Conservation (phyloP, 2,888 invertebrate genomes). For the Athrips mouffetella region DNA sequence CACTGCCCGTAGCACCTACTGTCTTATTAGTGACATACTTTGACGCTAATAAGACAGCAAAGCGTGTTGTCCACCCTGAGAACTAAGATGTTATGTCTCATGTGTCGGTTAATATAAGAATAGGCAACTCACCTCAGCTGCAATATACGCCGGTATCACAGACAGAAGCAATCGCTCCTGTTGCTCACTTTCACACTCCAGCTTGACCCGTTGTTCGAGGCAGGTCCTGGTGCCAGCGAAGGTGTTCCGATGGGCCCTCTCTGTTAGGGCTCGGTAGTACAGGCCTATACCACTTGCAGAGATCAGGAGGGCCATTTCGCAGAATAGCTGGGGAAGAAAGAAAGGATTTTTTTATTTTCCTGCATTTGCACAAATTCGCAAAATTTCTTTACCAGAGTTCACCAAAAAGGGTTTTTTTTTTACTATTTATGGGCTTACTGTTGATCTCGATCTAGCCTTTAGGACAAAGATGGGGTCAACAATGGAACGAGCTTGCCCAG, state of each 20-base stretch:
- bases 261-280: slow-evolving; percentile 93
- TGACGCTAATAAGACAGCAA: too few species aligned
- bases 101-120: not conserved
- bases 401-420: too few species aligned
- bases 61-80: too few species aligned
- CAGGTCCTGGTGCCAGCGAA: slow-evolving; percentile 94
- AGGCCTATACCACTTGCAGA: slow-evolving; percentile 90
- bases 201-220: slow-evolving; percentile 93
- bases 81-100: not conserved
- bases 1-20: too few species aligned
- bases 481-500: too few species aligned
- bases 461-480: too few species aligned
- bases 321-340: slow-evolving; percentile 80
- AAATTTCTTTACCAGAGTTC: too few species aligned
- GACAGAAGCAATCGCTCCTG: slow-evolving; percentile 94
- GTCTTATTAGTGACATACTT: too few species aligned
- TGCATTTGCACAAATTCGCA: too few species aligned
- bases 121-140: slow-evolving; percentile 88
- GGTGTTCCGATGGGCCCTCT: slow-evolving; percentile 90
- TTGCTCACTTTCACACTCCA: slow-evolving; percentile 95
- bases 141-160: slow-evolving; percentile 96
- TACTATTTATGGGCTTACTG: too few species aligned
- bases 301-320: slow-evolving; percentile 86
- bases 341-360: not conserved
- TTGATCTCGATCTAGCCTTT: too few species aligned